Evolutionary conservation across 2,797 vertebrate species (phyloP), one percentile per base, ranked within the genome.

Genomic region (Buphagus erythrorhynchus): DNA sequence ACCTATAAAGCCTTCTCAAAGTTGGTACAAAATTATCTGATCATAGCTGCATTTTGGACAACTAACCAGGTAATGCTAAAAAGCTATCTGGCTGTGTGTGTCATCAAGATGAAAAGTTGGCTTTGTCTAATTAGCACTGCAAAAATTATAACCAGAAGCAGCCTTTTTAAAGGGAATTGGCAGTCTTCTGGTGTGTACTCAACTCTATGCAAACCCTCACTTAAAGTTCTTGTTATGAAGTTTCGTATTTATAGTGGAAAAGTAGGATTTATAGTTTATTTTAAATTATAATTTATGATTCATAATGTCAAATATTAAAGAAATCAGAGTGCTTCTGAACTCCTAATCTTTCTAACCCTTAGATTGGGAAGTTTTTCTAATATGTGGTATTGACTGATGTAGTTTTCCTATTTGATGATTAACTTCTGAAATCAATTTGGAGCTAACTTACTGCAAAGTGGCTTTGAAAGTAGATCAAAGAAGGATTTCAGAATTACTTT

Each of bases 401-500:
- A 82, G 38, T 86, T 93, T 91, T 54, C 49, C 79, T 81, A 58
- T 85, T 72, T 80, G 82, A 83, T 83, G 66, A 83, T 85, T 94
- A 89, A 89, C 61, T 93, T 71, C 72, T 88, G 57, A 93, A 96
- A 96, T 93, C 84, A 90, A 63, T 96, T 88, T 80, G 58, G 26
- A 93, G 6, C 24, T 88, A 88, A 77, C 35, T 91, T 80, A 65
- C 13, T 35, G 81, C n/a, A 92, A 93, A 91, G 36, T 80, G 40
- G 38, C 54, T 95, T 93, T 93, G 91, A 91, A 96, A 92, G 66
- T 48, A 92, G 89, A 93, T 93, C 93, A 92, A 93, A 92, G 78
- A 72, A 75, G 65, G 75, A 93, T 96, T 91, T 95, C 54, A 80
- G 65, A 78, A 69, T 65, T 2, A 71, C 33, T 94, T 89, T 48